A percentile compares a stretch with the other conserved stretches of the same genome.
These are phyloP conservation scores for Phymastichus coffea DNA, from an alignment of 1,140 invertebrate species.

Conservation along the genomic window DNA sequence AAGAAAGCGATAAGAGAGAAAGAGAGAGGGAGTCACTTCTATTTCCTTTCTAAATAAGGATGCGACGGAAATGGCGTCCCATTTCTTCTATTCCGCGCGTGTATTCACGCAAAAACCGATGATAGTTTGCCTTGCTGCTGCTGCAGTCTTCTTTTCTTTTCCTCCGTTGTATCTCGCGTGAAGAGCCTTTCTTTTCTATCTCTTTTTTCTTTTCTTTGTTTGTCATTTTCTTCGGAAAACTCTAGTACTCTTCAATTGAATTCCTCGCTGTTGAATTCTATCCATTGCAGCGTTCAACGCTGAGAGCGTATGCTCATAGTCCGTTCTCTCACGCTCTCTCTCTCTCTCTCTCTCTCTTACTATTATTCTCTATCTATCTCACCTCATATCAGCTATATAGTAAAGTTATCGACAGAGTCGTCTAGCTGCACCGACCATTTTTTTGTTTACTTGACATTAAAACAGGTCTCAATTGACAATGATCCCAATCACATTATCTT, in stretches of 20 bases:
- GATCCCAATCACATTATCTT: too few relatives aligned
- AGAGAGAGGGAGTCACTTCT: slow-evolving; percentile 26
- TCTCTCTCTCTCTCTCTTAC: too few relatives aligned
- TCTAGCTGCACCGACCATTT: too few relatives aligned
- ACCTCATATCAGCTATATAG: too few relatives aligned
- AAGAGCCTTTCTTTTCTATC: not conserved
- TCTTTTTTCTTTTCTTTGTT: not conserved
- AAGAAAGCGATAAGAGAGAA: slow-evolving; percentile 1
- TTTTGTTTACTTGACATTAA: too few relatives aligned
- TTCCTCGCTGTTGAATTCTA: too few relatives aligned
- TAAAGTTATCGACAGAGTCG: too few relatives aligned
- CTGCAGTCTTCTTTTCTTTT: not conserved
- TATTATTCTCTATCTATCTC: too few relatives aligned
- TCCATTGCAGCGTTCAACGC: too few relatives aligned
- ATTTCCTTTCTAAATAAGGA: slow-evolving; percentile 49
- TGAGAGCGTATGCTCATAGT: too few relatives aligned
- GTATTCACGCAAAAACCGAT: slow-evolving; percentile 4
- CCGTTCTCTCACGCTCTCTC: too few relatives aligned
- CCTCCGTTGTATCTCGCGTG: not conserved
- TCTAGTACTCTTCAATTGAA: not conserved
- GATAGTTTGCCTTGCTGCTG: slow-evolving; percentile 1
- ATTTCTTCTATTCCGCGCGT: slow-evolving; percentile 37
- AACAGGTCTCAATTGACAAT: too few relatives aligned
- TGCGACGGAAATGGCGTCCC: slow-evolving; percentile 44
- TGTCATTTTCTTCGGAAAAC: not conserved